Evolutionary conservation across 2,797 vertebrate genomes (phyloP), one percentile per base, ranked within the genome.

Genomic region (Dendrocincla tyrannina): DNA sequence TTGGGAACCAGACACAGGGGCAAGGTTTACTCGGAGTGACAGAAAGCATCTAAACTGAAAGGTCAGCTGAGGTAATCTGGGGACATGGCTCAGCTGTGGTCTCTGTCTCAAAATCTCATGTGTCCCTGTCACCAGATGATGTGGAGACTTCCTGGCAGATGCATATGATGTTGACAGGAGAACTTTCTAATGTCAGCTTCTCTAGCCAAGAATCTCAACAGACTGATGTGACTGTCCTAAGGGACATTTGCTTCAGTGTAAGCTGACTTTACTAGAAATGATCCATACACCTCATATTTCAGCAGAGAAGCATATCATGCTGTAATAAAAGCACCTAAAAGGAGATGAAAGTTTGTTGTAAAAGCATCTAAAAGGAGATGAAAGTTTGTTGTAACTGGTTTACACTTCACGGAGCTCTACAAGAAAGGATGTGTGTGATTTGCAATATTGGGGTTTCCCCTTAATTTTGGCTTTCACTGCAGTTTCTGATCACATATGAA

Each of bases 181-280:
- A 80, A 37, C 47, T 76, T 93, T 80, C 90, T 94, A 83, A 64
- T 85, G 63, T 82, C 88, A 83, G 9, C 60, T 88, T 85, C 79
- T 80, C 39, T 41, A 90, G 64, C 28, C n/a, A 33, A 17, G 7
- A 44, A 75, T 79, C 62, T 92, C 27, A 7, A 58, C 70, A 59
- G 44, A 32, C 53, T 87, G 62, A 68, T 46, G 69, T 30, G 49
- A 41, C 32, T 87, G 53, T 89, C 89, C 62, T 75, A 56, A 85
- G 81, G 59, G 63, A 55, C 1, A 0, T 76, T 58, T 62, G 23
- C 50, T 87, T 85, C 67, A n/a, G 27, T 66, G n/a, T 74, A 42
- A 75, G 53, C 28, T 89, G 59, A 24, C 70, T 89, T 42, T 66
- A 17, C 53, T 41, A 81, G 73, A 70, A 88, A 19, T 56, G 9